Percentiles rank a stretch among this genome's conserved stretches.
Conservation (phyloP, 2,888 invertebrate species). For the Argyresthia albistria region DNA sequence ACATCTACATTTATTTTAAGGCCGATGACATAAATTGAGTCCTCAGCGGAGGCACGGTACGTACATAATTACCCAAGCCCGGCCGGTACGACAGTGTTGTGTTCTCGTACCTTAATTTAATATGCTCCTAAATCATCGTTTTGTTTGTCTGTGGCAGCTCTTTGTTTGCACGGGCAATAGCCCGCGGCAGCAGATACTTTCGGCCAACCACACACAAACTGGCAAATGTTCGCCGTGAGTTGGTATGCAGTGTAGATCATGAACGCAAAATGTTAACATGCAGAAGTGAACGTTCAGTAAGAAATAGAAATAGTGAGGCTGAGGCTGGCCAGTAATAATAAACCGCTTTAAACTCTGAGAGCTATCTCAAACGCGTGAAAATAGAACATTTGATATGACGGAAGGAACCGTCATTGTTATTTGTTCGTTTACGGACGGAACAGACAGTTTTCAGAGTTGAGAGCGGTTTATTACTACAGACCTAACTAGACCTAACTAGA, state of each 20-base stretch:
- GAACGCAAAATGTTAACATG: too few species aligned
- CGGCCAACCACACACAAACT: not conserved
- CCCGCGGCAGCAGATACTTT: constrained; percentile 12
- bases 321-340: too few species aligned
- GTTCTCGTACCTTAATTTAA: constrained; percentile 30
- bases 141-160: constrained; percentile 44
- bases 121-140: constrained; percentile 47
- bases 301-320: too few species aligned
- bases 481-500: too few species aligned
- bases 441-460: too few species aligned
- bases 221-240: not conserved
- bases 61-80: too few species aligned
- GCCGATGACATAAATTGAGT: not conserved
- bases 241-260: not conserved
- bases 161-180: constrained; percentile 37
- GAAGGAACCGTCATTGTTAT: too few species aligned
- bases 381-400: too few species aligned
- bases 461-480: too few species aligned
- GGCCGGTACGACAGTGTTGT: not conserved
- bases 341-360: too few species aligned
- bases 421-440: too few species aligned
- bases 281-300: not conserved
- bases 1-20: not conserved
- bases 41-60: not conserved
- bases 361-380: too few species aligned